phyloP scores from a whole-genome alignment of 2,113 vertebrate genomes.

The Spea multiplicata region DNA sequence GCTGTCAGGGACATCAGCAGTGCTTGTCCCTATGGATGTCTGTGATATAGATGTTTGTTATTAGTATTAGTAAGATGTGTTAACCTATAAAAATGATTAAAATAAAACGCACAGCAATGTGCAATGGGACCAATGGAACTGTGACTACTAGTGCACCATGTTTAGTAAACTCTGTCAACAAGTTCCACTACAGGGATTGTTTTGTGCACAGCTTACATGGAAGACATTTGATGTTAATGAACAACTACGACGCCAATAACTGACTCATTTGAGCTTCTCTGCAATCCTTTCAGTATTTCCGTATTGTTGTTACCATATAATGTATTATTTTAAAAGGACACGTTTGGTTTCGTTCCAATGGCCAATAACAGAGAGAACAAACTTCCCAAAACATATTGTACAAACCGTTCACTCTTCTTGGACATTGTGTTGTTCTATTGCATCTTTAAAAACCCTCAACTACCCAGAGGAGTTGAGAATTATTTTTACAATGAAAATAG shows the following conservation, averaged over 20 bases:
- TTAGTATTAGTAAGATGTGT: too few species aligned
- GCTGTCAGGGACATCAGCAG: too few species aligned
- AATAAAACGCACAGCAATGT: too few species aligned
- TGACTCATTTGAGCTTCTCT: not conserved
- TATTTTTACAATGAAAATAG: too few species aligned
- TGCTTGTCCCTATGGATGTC: too few species aligned
- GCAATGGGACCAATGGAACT: too few species aligned
- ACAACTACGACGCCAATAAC: not conserved
- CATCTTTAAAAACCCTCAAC: too few species aligned
- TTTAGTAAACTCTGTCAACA: not conserved
- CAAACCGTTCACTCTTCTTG: not conserved
- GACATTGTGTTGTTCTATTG: too few species aligned
- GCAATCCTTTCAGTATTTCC: not conserved
- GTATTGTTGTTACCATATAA: not conserved
- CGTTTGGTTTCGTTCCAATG: constrained; percentile 16
- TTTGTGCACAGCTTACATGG: not conserved
- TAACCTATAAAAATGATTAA: too few species aligned
- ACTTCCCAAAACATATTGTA: not conserved
- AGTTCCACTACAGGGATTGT: not conserved
- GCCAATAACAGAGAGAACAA: not conserved
- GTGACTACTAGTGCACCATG: too few species aligned
- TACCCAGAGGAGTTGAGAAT: too few species aligned
- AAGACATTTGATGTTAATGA: not conserved
- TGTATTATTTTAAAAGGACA: not conserved
- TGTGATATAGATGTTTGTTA: too few species aligned